A percentile compares a stretch with the other conserved stretches of the same genome.
Conservation (phyloP, 1,140 invertebrate species). For the Rhopalosiphum padi region DNA sequence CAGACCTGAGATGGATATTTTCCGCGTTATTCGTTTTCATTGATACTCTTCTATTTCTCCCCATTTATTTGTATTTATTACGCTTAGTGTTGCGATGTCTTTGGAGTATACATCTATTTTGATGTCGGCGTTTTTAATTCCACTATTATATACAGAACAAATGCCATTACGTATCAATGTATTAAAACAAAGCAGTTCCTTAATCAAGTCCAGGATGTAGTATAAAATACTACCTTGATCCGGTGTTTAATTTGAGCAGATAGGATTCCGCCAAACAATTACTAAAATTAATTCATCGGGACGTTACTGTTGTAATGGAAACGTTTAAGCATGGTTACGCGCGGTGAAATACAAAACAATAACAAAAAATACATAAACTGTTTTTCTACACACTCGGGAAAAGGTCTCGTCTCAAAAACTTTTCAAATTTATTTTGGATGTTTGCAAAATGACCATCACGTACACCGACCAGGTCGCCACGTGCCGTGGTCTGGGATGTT, state of each 20-base stretch:
- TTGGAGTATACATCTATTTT: neutral
- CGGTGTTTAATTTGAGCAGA: neutral
- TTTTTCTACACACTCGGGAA: neutral
- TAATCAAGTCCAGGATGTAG: neutral
- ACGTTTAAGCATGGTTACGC: constrained; percentile 11
- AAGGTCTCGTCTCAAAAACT: neutral
- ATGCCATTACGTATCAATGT: neutral
- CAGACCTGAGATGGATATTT: no score
- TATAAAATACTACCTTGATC: neutral
- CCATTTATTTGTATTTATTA: neutral
- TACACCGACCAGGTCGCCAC: constrained; percentile 65
- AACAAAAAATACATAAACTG: constrained; percentile 21
- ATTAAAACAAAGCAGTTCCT: neutral
- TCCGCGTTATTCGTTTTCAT: no score
- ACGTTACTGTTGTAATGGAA: constrained; percentile 13
- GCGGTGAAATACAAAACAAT: neutral
- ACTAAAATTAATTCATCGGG: neutral
- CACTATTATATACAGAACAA: neutral
- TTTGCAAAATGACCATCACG: constrained; percentile 64
- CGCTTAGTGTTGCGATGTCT: neutral
- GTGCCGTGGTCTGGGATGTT: constrained; percentile 63
- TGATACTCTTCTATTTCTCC: no score
- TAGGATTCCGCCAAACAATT: neutral
- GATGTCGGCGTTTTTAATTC: neutral
- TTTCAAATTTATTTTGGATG: neutral